Evolutionary conservation across 2,797 vertebrate genomes (phyloP).

Genomic region (Channallabes apus): DNA sequence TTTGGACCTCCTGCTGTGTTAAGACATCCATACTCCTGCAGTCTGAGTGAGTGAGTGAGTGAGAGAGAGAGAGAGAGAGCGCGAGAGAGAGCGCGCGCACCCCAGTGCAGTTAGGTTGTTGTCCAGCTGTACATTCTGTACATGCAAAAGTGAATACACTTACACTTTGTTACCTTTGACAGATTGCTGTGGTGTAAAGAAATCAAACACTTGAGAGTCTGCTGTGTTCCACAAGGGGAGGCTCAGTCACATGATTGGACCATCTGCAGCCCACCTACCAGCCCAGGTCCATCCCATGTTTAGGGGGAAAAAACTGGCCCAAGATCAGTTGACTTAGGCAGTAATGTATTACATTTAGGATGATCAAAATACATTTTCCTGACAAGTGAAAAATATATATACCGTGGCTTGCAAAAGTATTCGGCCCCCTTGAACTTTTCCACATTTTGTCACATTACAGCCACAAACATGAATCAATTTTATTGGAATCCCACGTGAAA

Average conservation of each 20-base stretch:
- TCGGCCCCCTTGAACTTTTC: too few species aligned
- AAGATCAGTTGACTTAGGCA: too few species aligned
- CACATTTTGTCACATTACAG: too few species aligned
- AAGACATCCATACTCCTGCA: slow-evolving; percentile 9
- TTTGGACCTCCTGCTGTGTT: neutral
- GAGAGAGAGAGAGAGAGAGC: neutral
- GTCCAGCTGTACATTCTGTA: neutral
- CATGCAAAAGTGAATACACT: neutral
- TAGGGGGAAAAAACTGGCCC: neutral
- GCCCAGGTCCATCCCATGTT: neutral
- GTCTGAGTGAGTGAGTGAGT: neutral
- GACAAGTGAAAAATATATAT: neutral
- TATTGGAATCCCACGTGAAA: too few species aligned
- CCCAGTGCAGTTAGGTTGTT: neutral
- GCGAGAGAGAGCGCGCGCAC: neutral
- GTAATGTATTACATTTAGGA: neutral
- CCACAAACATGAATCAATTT: too few species aligned
- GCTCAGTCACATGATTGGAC: slow-evolving; percentile 2
- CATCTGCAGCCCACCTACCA: neutral
- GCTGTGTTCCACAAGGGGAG: neutral
- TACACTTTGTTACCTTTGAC: neutral
- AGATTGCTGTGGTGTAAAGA: neutral
- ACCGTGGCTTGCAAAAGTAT: too few species aligned
- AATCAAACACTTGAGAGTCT: neutral
- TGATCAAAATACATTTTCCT: neutral